Base-by-base conservation (phyloP, 2,888 invertebrate species). In the Epinotia ramella region DNA sequence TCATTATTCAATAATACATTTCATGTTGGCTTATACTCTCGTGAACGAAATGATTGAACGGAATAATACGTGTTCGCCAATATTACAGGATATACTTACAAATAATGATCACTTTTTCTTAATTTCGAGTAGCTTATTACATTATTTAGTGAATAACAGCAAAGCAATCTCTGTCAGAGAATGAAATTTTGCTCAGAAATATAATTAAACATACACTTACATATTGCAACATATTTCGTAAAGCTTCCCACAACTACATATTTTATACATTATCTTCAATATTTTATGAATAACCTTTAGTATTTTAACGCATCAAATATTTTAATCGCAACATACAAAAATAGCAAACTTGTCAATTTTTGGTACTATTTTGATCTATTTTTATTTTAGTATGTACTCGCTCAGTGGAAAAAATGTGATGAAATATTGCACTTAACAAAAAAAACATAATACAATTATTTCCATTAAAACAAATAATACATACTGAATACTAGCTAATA, bases 401-500 rank as follows among this genome's bases (percentile, higher is more conserved):
- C 60, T 72, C 62, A 68, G 68, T 73, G 46, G 73, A 70, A 64
- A 76, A 49, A 70, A 77, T 80, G 82, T 82, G 82, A 82, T 82
- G 81, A 78, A 28, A 81, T 81, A 81, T 81, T 81, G 81, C 81
- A 80, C 78, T 77, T 83, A 80, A 68, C 76, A 77, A 81, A 77
- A 77, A 80, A 80, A 79, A 67, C 74, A 79, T 78, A 80, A 77
- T 76, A 78, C 65, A 79, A 79, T 56, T 67, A 71, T 67, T 72
- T 71, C 56, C 46, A 53, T 62, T 76, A 76, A 56, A 62, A 46
- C 59, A 76, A 76, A 76, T 75, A 75, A 71, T 76, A 76, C 72
- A 76, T 72, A 72, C n/a, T 67, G 66, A 79, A 77, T 78, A 73
- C 76, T 77, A 76, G 75, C 83, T 83, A 84, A 86, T 83, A 87